Conservation (phyloP, 2,113 vertebrate genomes). For the Entomyzon cyanotis region DNA sequence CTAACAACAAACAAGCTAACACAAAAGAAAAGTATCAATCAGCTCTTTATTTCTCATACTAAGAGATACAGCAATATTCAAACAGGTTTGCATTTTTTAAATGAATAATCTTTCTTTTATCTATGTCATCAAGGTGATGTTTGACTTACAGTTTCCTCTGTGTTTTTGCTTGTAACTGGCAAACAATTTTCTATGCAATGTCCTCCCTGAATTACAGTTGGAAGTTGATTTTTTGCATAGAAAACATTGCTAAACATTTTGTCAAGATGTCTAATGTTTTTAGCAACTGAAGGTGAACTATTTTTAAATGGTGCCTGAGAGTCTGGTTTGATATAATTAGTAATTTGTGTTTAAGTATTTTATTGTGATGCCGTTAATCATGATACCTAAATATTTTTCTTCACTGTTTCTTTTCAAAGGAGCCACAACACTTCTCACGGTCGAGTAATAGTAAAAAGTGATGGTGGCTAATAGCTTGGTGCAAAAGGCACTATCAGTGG, state of each 20-base stretch:
- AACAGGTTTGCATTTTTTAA: not conserved
- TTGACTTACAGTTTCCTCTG: not conserved
- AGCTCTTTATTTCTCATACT: not conserved
- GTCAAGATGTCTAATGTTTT: not conserved
- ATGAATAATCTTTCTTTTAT: not conserved
- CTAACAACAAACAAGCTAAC: not conserved
- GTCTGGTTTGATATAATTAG: not conserved
- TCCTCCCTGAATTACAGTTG: not conserved
- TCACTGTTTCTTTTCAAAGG: not conserved
- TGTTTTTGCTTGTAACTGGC: not conserved
- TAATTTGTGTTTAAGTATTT: conserved; percentile 42
- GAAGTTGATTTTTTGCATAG: not conserved
- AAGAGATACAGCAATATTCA: not conserved
- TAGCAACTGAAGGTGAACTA: not conserved
- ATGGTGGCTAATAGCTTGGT: not conserved
- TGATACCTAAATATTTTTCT: not conserved
- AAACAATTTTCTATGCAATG: not conserved
- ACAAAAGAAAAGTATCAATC: not conserved
- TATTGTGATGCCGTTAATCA: conserved; percentile 9
- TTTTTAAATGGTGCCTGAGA: conserved; percentile 9
- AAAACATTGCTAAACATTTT: not conserved
- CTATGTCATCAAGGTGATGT: not conserved
- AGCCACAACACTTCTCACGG: not conserved
- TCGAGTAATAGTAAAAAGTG: not conserved
- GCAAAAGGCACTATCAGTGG: not conserved